Conservation (phyloP, 1,140 invertebrate species). For the Orius insidiosus region DNA sequence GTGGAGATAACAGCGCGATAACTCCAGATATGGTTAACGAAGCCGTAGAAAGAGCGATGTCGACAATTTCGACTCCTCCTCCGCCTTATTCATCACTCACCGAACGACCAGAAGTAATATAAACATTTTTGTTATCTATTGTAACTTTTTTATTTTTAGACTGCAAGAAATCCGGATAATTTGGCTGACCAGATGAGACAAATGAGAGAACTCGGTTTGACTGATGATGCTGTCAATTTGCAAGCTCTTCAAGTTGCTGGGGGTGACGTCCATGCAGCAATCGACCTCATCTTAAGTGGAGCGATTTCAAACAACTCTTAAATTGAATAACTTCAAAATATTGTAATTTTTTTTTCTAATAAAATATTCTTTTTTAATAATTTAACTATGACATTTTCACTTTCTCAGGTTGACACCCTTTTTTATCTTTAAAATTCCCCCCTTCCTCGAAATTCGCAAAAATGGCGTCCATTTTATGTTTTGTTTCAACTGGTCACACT, state of each 20-base stretch:
- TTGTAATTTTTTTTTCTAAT: too few species aligned
- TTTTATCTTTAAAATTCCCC: too few species aligned
- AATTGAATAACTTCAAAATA: too few species aligned
- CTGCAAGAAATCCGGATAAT: neutral
- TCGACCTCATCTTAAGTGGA: constrained; percentile 54
- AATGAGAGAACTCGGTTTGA: constrained; percentile 73
- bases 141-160: neutral
- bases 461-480: too few species aligned
- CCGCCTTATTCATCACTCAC: constrained; percentile 13
- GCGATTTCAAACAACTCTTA: constrained; percentile 13
- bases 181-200: constrained; percentile 49
- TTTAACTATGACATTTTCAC: too few species aligned
- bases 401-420: too few species aligned
- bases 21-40: constrained; percentile 37
- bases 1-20: constrained; percentile 26
- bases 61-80: constrained; percentile 21
- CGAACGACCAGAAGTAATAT: constrained; percentile 1
- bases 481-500: too few species aligned
- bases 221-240: constrained; percentile 67
- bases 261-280: constrained; percentile 73
- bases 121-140: neutral
- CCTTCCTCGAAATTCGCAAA: too few species aligned
- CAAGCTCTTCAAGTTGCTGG: constrained; percentile 62
- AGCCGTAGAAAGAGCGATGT: constrained; percentile 36
- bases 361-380: too few species aligned